These are phyloP conservation scores for Trichonephila clavipes DNA, from an alignment of 1,140 invertebrate species.

Conservation along the genomic window DNA sequence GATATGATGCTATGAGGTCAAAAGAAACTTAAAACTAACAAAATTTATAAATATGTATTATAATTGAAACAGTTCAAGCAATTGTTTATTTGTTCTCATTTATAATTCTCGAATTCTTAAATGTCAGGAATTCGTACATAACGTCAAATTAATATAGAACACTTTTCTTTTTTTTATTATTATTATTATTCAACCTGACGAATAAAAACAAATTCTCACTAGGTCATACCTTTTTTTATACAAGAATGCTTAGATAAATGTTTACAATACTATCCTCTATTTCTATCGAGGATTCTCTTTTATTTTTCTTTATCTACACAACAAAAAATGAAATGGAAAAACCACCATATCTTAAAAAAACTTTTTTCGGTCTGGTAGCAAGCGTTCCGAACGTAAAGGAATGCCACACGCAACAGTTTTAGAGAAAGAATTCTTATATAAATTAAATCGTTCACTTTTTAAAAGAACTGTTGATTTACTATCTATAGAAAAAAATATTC, in stretches of 20 bases:
- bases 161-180: not conserved
- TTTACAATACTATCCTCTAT: not conserved
- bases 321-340: not conserved
- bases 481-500: not conserved
- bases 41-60: no score
- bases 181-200: not conserved
- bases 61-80: no score
- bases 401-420: not conserved
- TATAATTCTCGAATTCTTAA: no score
- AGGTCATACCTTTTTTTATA: not conserved
- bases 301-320: not conserved
- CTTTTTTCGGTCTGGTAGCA: not conserved
- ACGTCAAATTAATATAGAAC: no score
- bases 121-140: no score
- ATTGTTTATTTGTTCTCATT: no score
- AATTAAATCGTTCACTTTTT: not conserved
- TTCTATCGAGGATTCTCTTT: not conserved
- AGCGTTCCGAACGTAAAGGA: not conserved
- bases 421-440: not conserved
- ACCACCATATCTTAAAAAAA: not conserved
- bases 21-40: no score
- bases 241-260: not conserved
- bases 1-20: no score
- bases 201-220: not conserved
- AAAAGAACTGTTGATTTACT: not conserved